Evolutionary conservation across 2,113 vertebrate species (phyloP).

Genomic region (Dasyprocta punctata): DNA sequence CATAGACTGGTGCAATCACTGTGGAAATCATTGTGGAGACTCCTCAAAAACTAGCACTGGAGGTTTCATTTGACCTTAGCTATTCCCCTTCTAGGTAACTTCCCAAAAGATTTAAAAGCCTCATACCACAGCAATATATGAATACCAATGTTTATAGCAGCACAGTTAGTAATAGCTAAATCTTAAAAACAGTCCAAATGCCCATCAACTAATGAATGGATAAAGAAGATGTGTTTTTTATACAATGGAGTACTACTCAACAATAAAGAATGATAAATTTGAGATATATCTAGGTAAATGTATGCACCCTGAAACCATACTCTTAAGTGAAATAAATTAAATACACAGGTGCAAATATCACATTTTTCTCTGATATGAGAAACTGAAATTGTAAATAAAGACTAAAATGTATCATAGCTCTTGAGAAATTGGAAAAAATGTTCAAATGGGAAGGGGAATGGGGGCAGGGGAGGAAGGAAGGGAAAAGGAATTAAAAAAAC

Average conservation of each 20-base stretch:
- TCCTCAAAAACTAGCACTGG: neutral
- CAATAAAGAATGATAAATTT: neutral
- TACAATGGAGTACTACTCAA: neutral
- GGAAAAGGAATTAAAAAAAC: no score
- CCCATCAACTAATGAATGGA: neutral
- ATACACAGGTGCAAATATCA: neutral
- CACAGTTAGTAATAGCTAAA: neutral
- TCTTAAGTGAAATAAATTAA: neutral
- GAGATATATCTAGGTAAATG: neutral
- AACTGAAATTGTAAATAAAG: neutral
- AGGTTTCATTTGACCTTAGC: neutral
- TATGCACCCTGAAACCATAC: neutral
- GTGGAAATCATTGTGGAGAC: neutral
- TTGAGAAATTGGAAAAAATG: neutral
- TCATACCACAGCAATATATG: neutral
- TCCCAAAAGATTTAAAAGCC: neutral
- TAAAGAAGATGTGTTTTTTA: neutral
- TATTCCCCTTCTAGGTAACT: neutral
- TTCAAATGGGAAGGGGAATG: neutral
- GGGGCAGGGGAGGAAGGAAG: neutral
- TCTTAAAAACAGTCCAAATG: neutral
- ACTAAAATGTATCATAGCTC: neutral
- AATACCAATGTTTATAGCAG: neutral
- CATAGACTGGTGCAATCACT: neutral
- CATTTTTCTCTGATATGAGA: neutral